Evolutionary conservation across 2,113 vertebrate genomes (phyloP), one percentile per base, ranked within the genome.

Genomic region (Microtus pennsylvanicus): DNA sequence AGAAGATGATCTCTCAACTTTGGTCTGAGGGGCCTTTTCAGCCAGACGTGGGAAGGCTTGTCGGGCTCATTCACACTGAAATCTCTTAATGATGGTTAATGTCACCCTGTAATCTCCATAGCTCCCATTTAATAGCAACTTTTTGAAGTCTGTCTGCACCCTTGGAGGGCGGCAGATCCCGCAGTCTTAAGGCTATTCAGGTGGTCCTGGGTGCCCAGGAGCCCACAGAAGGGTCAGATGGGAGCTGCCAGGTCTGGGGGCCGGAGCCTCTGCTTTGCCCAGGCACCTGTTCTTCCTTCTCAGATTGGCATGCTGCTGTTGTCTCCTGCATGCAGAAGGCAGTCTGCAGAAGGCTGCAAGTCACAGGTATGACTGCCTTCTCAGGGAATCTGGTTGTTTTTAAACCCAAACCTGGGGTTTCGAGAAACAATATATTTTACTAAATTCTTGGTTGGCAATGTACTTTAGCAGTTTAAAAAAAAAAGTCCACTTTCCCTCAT

Each of bases 41-140:
- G 95, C 61, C 2, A 83, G 61, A 50, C 92, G 42, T 74, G 38
- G 92, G 95, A 95, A 98, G 98, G 91, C 61, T 52, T 50, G 75
- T 47, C 38, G 70, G 28, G 81, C 85, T 93, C 96, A 89, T 96
- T 94, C 38, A 93, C 28, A 94, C 93, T 90, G 97, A 98, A 98
- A 98, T 98, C 98, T 70, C 97, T 97, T 98, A 98, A 98, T 98
- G 98, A 98, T 81, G 97, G 61, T 97, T 98, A 98, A 98, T 98
- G 96, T 97, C 90, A 81, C 91, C 81, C 76, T 94, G 24, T 99
- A 98, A 98, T 98, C 98, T 98, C 94, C 76, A 78, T 90, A 97
- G 98, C 97, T 98, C 96, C 98, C 85, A 82, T 91, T 90, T 98
- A 98, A 99, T 96, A 96, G 94, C 96, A 98, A 96, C 94, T 93